Percentiles rank a stretch among this genome's conserved stretches.
phyloP scores from a whole-genome alignment of 2,113 vertebrate genomes.

The Arizona elegans region DNA sequence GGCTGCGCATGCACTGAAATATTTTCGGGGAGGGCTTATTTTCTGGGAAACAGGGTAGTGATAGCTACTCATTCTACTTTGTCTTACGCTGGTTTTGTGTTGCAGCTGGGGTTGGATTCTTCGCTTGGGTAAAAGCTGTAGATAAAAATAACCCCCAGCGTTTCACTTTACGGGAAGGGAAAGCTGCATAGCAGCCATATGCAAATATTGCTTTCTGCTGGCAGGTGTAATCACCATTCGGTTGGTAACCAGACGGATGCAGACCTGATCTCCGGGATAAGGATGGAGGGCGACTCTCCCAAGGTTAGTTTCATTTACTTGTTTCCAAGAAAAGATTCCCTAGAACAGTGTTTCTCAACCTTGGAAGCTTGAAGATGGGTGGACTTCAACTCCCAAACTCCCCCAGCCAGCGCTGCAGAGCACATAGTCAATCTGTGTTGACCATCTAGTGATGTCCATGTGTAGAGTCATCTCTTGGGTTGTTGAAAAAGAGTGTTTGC shows the following conservation, averaged over 20 bases:
- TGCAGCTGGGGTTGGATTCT: background rate
- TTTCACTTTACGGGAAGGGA: background rate
- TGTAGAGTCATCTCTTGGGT: no score
- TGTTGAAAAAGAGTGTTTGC: no score
- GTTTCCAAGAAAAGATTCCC: background rate
- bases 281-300: conserved; percentile 53
- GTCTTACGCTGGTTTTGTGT: background rate
- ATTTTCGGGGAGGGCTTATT: no score
- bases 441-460: no score
- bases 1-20: no score
- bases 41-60: background rate
- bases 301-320: conserved; percentile 75
- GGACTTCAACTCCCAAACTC: no score
- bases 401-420: no score
- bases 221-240: conserved; percentile 62
- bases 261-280: conserved; percentile 47
- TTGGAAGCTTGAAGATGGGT: no score
- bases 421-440: no score
- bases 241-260: conserved; percentile 34
- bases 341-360: no score
- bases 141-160: conserved; percentile 1
- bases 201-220: conserved; percentile 47
- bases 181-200: conserved; percentile 25
- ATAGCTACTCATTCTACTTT: background rate
- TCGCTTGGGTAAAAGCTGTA: background rate